A percentile compares a stretch with the other conserved stretches of the same genome.
Evolutionary conservation across 1,140 invertebrate species (phyloP).

Genomic region (Calliopsis andreniformis): DNA sequence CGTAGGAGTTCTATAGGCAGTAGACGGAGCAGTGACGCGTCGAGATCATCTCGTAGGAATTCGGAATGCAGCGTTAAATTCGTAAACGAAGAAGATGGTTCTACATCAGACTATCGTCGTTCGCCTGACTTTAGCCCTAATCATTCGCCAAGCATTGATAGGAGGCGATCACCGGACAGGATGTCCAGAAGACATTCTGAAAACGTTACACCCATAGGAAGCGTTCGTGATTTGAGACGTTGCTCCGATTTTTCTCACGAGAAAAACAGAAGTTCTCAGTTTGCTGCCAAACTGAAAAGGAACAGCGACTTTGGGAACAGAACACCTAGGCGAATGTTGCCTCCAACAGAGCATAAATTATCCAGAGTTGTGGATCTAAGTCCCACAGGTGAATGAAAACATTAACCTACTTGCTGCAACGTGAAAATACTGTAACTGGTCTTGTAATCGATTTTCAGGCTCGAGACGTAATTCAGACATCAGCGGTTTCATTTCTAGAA

Average conservation of each 20-base stretch:
- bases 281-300: conserved; percentile 74
- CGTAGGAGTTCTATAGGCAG: conserved; percentile 75
- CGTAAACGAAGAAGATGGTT: conserved; percentile 57
- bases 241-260: conserved; percentile 78
- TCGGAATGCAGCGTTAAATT: conserved; percentile 76
- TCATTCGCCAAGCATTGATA: conserved; percentile 46
- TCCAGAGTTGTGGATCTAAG: conserved; percentile 73
- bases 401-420: background rate
- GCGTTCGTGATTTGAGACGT: conserved; percentile 70
- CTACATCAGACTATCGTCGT: conserved; percentile 40
- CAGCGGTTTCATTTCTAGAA: conserved; percentile 62
- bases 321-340: conserved; percentile 70
- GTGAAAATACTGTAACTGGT: background rate
- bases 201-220: conserved; percentile 68
- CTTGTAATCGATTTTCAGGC: conserved; percentile 39
- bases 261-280: conserved; percentile 76
- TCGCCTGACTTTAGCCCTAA: conserved; percentile 54
- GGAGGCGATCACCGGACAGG: conserved; percentile 54
- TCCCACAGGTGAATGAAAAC: conserved; percentile 64
- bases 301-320: conserved; percentile 78
- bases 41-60: conserved; percentile 69
- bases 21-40: conserved; percentile 73
- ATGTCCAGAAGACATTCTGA: conserved; percentile 74
- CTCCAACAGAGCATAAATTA: conserved; percentile 66
- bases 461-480: conserved; percentile 76